phyloP scores from a whole-genome alignment of 2,113 vertebrate genomes.

The Neolamprologus longior region DNA sequence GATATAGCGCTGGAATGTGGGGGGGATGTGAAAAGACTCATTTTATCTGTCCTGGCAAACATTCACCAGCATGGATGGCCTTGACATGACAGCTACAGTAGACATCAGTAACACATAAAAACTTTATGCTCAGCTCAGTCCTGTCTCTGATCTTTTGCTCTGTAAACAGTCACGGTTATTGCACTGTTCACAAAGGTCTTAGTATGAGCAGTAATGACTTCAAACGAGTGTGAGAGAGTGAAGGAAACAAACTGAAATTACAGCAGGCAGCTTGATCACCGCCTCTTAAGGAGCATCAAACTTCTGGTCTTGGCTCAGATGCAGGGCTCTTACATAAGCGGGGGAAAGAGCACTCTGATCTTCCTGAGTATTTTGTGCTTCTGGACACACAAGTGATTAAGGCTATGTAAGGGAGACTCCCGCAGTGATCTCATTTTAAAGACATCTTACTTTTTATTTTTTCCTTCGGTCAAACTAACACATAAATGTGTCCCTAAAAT shows the following conservation, averaged over 20 bases:
- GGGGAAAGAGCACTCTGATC: not conserved
- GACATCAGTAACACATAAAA: not conserved
- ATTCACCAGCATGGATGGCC: not conserved
- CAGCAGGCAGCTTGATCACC: not conserved
- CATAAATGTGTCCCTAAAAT: not conserved
- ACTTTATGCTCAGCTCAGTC: not conserved
- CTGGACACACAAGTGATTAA: not conserved
- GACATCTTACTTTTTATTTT: not conserved
- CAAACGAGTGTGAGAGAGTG: not conserved
- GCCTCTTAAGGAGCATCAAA: not conserved
- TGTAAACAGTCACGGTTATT: not conserved
- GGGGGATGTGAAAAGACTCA: not conserved
- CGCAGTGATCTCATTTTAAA: conserved; percentile 23
- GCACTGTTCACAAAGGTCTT: not conserved
- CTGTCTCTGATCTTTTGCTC: not conserved
- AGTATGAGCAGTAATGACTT: not conserved
- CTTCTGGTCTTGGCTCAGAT: not conserved
- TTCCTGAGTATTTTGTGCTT: not conserved
- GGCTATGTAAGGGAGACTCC: conserved; percentile 28
- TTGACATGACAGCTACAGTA: not conserved
- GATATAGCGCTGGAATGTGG: not conserved
- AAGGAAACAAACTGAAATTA: not conserved
- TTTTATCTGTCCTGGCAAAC: conserved; percentile 17
- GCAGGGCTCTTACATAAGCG: not conserved
- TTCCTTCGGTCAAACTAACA: not conserved